Evolutionary conservation across 92 coral and sea anemone species (phyloP).

Genomic region (Micromussa lordhowensis): DNA sequence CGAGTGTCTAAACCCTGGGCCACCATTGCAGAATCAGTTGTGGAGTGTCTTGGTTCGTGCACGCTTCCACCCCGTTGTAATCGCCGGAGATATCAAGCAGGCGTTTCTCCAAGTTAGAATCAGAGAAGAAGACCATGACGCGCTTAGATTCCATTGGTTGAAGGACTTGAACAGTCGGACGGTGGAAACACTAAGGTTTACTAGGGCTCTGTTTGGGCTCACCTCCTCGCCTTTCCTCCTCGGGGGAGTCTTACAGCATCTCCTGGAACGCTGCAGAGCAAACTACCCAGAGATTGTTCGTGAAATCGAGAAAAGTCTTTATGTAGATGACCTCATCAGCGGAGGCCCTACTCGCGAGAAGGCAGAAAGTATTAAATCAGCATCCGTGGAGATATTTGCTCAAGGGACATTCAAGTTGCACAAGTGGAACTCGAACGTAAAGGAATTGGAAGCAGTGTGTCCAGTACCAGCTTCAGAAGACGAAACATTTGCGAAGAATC

Average conservation of each 20-base stretch:
- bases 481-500: no score
- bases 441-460: no score
- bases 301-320: no score
- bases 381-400: no score
- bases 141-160: conserved; percentile 24
- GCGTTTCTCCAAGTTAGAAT: conserved; percentile 39
- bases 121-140: conserved; percentile 15
- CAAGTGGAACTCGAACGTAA: no score
- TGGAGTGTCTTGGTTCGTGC: conserved; percentile 8
- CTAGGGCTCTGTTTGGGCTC: conserved; percentile 40
- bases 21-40: conserved; percentile 15
- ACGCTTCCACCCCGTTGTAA: conserved; percentile 12
- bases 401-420: no score
- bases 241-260: conserved; percentile 29
- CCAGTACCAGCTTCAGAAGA: no score
- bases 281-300: no score
- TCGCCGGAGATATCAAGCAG: conserved; percentile 38
- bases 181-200: background rate
- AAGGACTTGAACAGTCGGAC: conserved; percentile 12
- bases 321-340: no score
- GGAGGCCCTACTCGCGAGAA: no score
- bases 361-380: no score
- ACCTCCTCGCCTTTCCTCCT: conserved; percentile 27
- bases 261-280: conserved; percentile 6
- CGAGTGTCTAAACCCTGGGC: conserved; percentile 26